phyloP scores from a whole-genome alignment of 2,113 vertebrate genomes.

The Epinephelus cyanopodus region DNA sequence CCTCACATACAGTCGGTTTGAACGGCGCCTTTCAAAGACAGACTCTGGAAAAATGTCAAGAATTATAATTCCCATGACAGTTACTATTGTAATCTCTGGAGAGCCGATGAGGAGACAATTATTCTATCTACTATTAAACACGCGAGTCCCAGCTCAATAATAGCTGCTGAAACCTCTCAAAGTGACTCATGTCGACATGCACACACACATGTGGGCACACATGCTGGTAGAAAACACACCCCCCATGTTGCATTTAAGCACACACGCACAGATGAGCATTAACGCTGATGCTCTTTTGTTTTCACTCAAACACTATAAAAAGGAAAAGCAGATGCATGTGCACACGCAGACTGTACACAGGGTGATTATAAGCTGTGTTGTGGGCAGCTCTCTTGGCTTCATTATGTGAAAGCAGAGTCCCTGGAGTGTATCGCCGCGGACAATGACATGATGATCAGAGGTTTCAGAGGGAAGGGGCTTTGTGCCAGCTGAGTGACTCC shows the following conservation, averaged over 20 bases:
- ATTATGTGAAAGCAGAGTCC: constrained; percentile 72
- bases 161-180: constrained; percentile 68
- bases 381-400: constrained; percentile 69
- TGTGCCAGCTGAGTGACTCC: constrained; percentile 74
- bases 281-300: constrained; percentile 58
- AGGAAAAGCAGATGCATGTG: neutral
- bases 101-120: constrained; percentile 74
- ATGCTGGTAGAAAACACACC: constrained; percentile 21
- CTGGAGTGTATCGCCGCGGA: constrained; percentile 75
- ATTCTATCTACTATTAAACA: constrained; percentile 70
- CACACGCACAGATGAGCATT: constrained; percentile 41
- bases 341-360: constrained; percentile 24
- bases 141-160: constrained; percentile 64
- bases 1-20: constrained; percentile 47
- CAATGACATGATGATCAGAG: constrained; percentile 84
- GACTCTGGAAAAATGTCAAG: constrained; percentile 56
- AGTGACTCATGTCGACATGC: constrained; percentile 57
- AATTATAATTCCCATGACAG: constrained; percentile 70
- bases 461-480: constrained; percentile 70
- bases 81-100: constrained; percentile 69
- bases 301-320: constrained; percentile 34
- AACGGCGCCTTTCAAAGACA: constrained; percentile 48
- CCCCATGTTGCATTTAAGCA: constrained; percentile 30
- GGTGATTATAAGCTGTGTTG: constrained; percentile 66
- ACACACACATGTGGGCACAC: constrained; percentile 29